Evolutionary conservation across 2,797 vertebrate species (phyloP).

Genomic region (Halcyon leucocephala): DNA sequence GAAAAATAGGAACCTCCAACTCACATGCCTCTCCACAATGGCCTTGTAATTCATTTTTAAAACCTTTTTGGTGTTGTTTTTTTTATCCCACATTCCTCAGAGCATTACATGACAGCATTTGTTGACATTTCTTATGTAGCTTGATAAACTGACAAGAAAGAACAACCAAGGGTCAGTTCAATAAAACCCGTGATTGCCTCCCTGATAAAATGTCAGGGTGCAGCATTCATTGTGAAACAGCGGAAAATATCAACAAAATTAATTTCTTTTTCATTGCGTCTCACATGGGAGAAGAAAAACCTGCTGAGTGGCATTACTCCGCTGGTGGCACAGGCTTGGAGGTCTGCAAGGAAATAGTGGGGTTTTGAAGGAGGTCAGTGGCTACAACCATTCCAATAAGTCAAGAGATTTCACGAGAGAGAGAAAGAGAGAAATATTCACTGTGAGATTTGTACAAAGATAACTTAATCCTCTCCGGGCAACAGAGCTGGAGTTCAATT

Average conservation of each 20-base stretch:
- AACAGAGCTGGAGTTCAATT: neutral
- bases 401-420: neutral
- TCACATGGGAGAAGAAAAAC: neutral
- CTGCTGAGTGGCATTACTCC: neutral
- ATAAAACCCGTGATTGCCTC: rapidly evolving
- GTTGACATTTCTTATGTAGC: neutral
- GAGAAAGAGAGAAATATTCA: neutral
- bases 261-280: neutral
- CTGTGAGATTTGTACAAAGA: neutral
- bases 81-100: neutral
- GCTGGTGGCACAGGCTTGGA: neutral
- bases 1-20: neutral
- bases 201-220: neutral
- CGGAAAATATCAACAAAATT: neutral
- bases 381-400: neutral
- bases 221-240: neutral
- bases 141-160: neutral
- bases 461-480: neutral
- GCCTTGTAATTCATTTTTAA: neutral
- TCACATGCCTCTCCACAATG: neutral
- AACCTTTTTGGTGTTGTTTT: neutral
- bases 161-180: neutral
- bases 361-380: neutral
- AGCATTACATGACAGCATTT: neutral
- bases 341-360: neutral